Base-by-base conservation (phyloP, 2,888 invertebrate species). In the Phrixothrix hirtus region DNA sequence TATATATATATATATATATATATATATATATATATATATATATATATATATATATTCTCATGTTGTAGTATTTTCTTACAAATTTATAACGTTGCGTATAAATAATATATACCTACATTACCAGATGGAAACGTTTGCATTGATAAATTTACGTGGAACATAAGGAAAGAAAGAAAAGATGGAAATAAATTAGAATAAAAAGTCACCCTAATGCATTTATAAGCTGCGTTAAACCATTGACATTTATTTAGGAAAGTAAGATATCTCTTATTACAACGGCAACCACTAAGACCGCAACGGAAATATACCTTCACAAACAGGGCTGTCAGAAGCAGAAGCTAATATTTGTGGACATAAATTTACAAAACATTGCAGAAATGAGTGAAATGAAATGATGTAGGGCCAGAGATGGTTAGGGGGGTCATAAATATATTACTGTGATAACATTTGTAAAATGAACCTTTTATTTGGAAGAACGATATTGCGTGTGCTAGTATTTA, bases 271-370 rank as follows among this genome's bases (percentile, higher is more conserved):
- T 72, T 70, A 70, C 71, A 60, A 55, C 43, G 65, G 60, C 64
- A 63, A 62, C 61, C 59, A 58, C 62, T 58, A 58, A 63, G 61
- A 65, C 67, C 67, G 59, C 69, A 65, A 57, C 63, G 68, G 64
- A 70, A 69, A 69, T 68, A 65, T 66, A 69, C 68, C 69, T 65
- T 54, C 39, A 46, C 58, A 53, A 56, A 58, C 58, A 54, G 52
- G 50, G 62, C 70, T 74, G 72, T 73, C 74, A 74, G 58, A 64
- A 66, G 62, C 71, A 68, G 68, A 61, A 76, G 75, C 75, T 77
- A 78, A 79, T 79, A 79, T 78, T 78, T 71, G 74, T 71, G 74
- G 72, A 78, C 78, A 79, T 79, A 79, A 79, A 79, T 79, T 79
- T 75, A 75, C 75, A 75, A 76, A 77, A 77, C 76, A 76, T 75